Evolutionary conservation across 1,140 invertebrate genomes (phyloP).

Genomic region (Phenacoccus solenopsis): DNA sequence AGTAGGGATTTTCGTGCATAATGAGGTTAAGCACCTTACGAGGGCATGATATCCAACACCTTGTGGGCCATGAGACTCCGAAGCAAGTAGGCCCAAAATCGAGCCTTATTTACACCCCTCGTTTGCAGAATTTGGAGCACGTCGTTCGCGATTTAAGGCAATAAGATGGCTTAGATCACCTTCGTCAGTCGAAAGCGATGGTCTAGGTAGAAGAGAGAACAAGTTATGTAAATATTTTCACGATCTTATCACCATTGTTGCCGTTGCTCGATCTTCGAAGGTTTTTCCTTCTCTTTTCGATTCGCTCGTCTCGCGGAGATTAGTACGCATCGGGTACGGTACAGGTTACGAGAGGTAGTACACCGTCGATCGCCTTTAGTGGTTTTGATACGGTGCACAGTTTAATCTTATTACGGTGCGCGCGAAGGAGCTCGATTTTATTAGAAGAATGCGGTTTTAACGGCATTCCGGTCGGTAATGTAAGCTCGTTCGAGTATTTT

Average conservation of each 20-base stretch:
- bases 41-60: too few relatives aligned
- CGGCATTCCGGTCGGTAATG: background rate
- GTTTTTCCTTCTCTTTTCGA: background rate
- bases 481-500: background rate
- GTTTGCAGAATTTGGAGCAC: too few relatives aligned
- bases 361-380: background rate
- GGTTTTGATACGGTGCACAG: background rate
- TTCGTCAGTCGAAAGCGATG: too few relatives aligned
- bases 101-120: too few relatives aligned
- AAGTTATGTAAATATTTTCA: slow-evolving; percentile 3
- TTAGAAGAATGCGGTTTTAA: slow-evolving; percentile 2
- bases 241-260: background rate
- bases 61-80: too few relatives aligned
- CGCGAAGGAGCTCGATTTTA: background rate
- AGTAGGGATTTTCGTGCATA: too few relatives aligned
- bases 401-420: background rate
- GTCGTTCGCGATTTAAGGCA: too few relatives aligned
- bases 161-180: too few relatives aligned
- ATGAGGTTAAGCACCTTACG: too few relatives aligned
- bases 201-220: too few relatives aligned
- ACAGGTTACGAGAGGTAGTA: background rate
- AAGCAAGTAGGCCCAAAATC: too few relatives aligned
- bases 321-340: background rate
- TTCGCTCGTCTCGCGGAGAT: background rate
- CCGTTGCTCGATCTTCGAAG: too few relatives aligned